These are phyloP conservation scores for Anas georgica DNA, from an alignment of 2,797 vertebrate species.

Conservation along the genomic window DNA sequence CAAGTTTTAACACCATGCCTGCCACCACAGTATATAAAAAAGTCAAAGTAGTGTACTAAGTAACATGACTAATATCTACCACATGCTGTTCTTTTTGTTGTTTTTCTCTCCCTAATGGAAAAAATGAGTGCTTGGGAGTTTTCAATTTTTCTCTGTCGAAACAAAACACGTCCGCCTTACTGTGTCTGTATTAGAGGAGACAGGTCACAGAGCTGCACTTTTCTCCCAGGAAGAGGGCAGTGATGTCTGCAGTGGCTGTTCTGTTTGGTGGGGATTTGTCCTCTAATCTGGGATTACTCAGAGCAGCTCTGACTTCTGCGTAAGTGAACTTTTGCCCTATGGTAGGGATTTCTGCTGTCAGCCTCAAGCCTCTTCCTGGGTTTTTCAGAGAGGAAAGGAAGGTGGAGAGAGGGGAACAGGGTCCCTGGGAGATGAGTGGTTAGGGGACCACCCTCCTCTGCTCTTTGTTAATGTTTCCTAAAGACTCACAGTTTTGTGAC, in stretches of 20 bases:
- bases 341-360: background rate
- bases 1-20: background rate
- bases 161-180: background rate
- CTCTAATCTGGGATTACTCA: background rate
- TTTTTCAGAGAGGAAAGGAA: background rate
- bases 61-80: background rate
- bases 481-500: background rate
- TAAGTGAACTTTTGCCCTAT: background rate
- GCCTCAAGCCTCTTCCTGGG: background rate
- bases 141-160: background rate
- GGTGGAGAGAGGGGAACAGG: background rate
- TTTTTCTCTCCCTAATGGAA: background rate
- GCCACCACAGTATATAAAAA: background rate
- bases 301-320: background rate
- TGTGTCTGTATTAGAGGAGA: background rate
- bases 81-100: background rate
- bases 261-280: background rate
- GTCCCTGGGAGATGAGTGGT: background rate
- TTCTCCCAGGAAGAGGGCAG: background rate
- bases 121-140: background rate
- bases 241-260: background rate
- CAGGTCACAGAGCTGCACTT: background rate
- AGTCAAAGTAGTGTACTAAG: background rate
- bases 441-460: background rate
- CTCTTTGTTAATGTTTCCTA: background rate